Evolutionary conservation across 2,113 vertebrate species (phyloP).

Genomic region (Chaenocephalus aceratus): DNA sequence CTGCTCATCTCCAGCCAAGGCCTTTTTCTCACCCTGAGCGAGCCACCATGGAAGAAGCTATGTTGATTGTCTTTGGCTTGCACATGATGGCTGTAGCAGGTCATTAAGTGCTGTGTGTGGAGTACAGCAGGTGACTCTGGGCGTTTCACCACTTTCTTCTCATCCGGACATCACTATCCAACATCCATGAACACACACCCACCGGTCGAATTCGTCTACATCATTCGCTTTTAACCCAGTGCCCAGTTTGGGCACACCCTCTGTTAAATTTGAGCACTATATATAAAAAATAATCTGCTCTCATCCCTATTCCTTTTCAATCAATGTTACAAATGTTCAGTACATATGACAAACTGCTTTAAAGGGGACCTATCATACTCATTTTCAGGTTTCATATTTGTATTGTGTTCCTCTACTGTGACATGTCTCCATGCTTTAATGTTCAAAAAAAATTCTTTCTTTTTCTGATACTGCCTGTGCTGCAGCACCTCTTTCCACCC

Average conservation of each 20-base stretch:
- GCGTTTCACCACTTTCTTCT: conserved; percentile 44
- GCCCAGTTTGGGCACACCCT: conserved; percentile 22
- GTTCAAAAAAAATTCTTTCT: no score
- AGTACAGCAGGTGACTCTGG: conserved; percentile 50
- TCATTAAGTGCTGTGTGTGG: conserved; percentile 43
- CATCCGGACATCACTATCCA: conserved; percentile 55
- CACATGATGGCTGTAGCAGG: conserved; percentile 50
- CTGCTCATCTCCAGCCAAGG: conserved; percentile 56
- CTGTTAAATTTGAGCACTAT: conserved; percentile 7
- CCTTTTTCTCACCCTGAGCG: conserved; percentile 56
- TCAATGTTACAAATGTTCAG: neutral
- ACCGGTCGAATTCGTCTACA: conserved; percentile 30
- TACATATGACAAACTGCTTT: no score
- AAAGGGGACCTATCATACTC: no score
- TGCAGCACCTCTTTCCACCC: no score
- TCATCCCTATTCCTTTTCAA: neutral
- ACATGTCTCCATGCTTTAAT: no score
- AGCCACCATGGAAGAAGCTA: conserved; percentile 39
- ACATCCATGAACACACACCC: conserved; percentile 52
- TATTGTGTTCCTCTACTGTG: no score
- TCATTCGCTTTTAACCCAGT: conserved; percentile 4
- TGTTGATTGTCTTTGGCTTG: conserved; percentile 65
- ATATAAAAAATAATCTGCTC: neutral
- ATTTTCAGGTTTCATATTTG: no score
- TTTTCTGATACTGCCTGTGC: no score